Base-by-base conservation (phyloP, 2,797 vertebrate genomes). In the Echeneis naucrates region DNA sequence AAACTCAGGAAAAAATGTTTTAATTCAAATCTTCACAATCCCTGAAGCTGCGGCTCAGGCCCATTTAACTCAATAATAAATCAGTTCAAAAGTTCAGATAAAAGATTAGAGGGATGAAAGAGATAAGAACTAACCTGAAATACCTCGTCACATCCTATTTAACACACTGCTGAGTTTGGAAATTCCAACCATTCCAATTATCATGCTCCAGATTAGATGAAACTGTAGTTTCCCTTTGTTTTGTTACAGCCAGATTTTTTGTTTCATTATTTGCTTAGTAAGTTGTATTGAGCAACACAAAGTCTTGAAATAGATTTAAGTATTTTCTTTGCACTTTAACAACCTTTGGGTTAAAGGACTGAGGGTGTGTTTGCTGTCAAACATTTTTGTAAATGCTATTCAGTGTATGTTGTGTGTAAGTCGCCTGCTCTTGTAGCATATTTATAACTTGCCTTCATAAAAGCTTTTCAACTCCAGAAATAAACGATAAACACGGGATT, bases 101-200 rank as follows among this genome's bases (percentile, higher is more conserved):
- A 23, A 52, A n/a, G 26, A 35, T 50, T 26, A 40, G 2, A 52
- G 26, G 33, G 57, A 58, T 61, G 2, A 63, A 64, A 56, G 45
- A 35, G 33, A 6, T 38, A n/a, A 24, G 13, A 32, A 64, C 65
- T 26, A 37, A 63, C 23, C 19, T 0, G 0, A 80, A 74, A 67
- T 7, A 57, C 40, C 14, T 66, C 0, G 0, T 10, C 8, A 37
- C 17, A 27, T 44, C 47, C 30, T 32, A 61, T 42, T 67, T 27
- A 61, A 76, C 51, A 76, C 64, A 9, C 3, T 24, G 7, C 52
- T 63, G 45, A 67, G n/a, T n/a, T n/a, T 27, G 54, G 30, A 61
- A 78, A 72, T 70, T 64, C 12, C 33, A 68, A 73, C 74, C 21
- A 8, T 16, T 74, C n/a, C 38, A 23, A 40, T 44, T 35, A 64